Evolutionary conservation across 2,113 vertebrate species (phyloP), one percentile per base, ranked within the genome.

Genomic region (Talpa occidentalis): DNA sequence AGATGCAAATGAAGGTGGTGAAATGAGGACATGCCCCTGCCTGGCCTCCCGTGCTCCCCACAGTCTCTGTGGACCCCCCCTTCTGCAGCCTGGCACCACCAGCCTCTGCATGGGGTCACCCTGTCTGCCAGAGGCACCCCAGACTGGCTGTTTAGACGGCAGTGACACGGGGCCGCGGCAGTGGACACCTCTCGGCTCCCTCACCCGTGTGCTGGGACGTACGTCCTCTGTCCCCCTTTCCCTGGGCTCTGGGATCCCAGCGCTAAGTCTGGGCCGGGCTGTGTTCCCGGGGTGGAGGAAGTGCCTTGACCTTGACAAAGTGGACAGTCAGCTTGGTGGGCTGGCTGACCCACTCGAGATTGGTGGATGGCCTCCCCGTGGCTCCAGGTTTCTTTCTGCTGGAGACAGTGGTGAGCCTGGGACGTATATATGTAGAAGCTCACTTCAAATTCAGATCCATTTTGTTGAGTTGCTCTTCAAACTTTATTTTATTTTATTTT

Each of bases 181-280:
- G 52, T 16, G 47, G n/a, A 54, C 44, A 17, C 32, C 54, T 22
- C 54, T 19, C 6, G 26, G 26, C 21, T 30, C 15, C 26, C 19
- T 11, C 22, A 16, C n/a, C 10, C 44, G 0, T 5, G 1, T 4
- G 26, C 37, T 11, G 40, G 22, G 59, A n/a, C 10, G 5, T 3
- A 47, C 6, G 14, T 15, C 28, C 8, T 40, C 77, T 28, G 35
- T 28, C 54, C 28, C n/a, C 76, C 21, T 54, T 5, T 24, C 0
- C 32, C 76, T 59, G n/a, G 26, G 5, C 49, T 52, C 49, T 14
- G 49, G 49, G 2, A 14, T 5, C 5, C 16, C 2, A n/a, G 14
- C 6, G 4, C 59, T 16, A 16, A 5, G 2, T 44, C 37, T 32
- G 78, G 32, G 40, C 28, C 2, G 37, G 12, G n/a, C 49, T 56